Conservation (phyloP, 2,113 vertebrate species). For the Dicerorhinus sumatrensis region DNA sequence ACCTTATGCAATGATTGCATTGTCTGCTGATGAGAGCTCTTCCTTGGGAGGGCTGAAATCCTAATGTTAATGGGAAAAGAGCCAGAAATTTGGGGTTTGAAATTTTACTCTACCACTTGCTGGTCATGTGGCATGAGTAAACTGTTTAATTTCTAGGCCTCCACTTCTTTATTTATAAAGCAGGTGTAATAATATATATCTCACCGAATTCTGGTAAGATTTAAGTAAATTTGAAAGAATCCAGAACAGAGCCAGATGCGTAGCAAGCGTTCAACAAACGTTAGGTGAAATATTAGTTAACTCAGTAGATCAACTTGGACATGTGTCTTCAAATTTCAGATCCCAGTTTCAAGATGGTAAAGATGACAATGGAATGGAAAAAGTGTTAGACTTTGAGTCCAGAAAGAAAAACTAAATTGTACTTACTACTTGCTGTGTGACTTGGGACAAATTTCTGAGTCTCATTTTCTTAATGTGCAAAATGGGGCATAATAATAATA, state of each 20-base stretch:
- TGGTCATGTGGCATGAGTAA: neutral
- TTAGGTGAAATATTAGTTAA: neutral
- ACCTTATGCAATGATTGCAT: neutral
- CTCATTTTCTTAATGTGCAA: conserved; percentile 15
- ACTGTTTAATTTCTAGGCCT: neutral
- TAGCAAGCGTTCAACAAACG: neutral
- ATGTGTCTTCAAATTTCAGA: conserved; percentile 1
- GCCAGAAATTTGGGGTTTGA: neutral
- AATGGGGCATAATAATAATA: neutral
- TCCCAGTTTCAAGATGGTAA: conserved; percentile 10
- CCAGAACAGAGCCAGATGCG: neutral
- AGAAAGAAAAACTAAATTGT: neutral
- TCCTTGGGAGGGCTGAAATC: neutral
- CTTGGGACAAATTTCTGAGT: neutral
- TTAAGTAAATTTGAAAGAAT: neutral
- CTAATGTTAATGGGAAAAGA: neutral
- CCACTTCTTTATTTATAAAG: conserved; percentile 32
- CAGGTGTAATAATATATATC: neutral
- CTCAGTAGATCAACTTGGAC: neutral
- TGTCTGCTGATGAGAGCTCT: neutral
- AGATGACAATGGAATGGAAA: neutral
- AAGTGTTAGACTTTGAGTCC: neutral
- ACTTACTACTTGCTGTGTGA: neutral
- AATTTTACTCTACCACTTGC: neutral
- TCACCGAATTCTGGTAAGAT: neutral